phyloP scores from a whole-genome alignment of 2,888 invertebrate species.

The Drosophila kuntzei region DNA sequence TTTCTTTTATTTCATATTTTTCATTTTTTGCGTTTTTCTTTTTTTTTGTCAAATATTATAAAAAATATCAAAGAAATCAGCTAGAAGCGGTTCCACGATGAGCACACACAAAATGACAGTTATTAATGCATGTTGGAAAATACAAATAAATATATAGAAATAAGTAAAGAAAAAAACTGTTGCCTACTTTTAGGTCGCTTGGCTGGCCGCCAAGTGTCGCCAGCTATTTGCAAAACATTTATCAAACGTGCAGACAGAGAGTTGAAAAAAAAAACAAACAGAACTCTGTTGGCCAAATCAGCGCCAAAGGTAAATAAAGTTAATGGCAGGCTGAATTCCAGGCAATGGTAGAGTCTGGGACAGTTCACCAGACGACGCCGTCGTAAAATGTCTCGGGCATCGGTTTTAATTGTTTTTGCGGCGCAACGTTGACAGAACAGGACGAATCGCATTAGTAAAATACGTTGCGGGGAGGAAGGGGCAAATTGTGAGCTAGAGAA shows the following conservation, averaged over 20 bases:
- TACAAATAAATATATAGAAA: constrained; percentile 21
- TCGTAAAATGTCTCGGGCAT: constrained; percentile 65
- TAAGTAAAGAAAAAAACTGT: constrained; percentile 29
- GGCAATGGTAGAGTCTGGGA: not conserved
- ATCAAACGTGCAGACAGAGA: constrained; percentile 56
- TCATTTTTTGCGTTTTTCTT: constrained; percentile 28
- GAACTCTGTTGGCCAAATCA: constrained; percentile 61
- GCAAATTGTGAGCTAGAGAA: constrained; percentile 14
- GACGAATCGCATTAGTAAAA: constrained; percentile 16
- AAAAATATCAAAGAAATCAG: constrained; percentile 52
- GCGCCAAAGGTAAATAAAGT: constrained; percentile 67
- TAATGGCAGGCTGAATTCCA: constrained; percentile 39
- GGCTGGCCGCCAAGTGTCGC: constrained; percentile 73
- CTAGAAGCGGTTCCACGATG: constrained; percentile 29
- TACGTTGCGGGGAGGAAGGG: not conserved
- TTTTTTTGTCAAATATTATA: constrained; percentile 12
- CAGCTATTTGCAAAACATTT: constrained; percentile 73
- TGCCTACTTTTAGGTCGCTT: constrained; percentile 66
- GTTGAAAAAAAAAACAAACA: constrained; percentile 30
- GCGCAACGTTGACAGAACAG: constrained; percentile 52
- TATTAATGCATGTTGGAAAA: constrained; percentile 64
- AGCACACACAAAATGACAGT: constrained; percentile 65
- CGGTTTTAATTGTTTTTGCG: constrained; percentile 72
- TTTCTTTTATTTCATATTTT: constrained; percentile 13
- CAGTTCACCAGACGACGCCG: constrained; percentile 34